Evolutionary conservation across 1,140 invertebrate species (phyloP).

Genomic region (Telenomus remus): DNA sequence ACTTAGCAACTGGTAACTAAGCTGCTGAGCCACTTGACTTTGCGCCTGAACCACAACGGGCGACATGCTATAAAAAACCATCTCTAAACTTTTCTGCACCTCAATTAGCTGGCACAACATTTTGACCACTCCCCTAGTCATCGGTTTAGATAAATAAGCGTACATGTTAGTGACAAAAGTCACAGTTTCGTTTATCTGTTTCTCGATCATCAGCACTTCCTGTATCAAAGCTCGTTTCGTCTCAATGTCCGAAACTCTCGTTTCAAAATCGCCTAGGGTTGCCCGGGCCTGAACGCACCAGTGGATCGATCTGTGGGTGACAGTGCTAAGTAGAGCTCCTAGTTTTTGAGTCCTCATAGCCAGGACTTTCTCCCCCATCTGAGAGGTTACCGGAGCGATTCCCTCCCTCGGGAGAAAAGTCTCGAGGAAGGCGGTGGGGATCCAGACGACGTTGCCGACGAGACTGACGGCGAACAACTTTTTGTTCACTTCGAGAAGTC

Average conservation of each 20-base stretch:
- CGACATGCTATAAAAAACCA: slow-evolving; percentile 75
- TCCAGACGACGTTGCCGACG: slow-evolving; percentile 86
- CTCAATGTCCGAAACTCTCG: slow-evolving; percentile 79
- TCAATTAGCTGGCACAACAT: slow-evolving; percentile 87
- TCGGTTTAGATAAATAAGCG: slow-evolving; percentile 82
- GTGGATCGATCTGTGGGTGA: slow-evolving; percentile 61
- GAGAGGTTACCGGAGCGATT: slow-evolving; percentile 40
- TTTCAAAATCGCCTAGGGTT: slow-evolving; percentile 65
- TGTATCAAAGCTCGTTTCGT: slow-evolving; percentile 78
- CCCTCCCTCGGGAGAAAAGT: slow-evolving; percentile 64
- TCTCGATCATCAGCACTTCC: slow-evolving; percentile 80
- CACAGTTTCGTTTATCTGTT: slow-evolving; percentile 79
- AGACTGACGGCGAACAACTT: slow-evolving; percentile 87
- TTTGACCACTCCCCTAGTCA: slow-evolving; percentile 85
- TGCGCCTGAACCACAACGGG: slow-evolving; percentile 68
- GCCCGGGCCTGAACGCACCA: slow-evolving; percentile 68
- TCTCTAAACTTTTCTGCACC: slow-evolving; percentile 86
- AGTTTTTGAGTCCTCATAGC: slow-evolving; percentile 61
- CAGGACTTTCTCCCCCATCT: slow-evolving; percentile 68
- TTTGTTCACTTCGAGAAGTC: slow-evolving; percentile 83
- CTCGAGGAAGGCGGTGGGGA: slow-evolving; percentile 84
- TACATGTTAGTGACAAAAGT: slow-evolving; percentile 88
- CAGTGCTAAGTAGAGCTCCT: slow-evolving; percentile 38
- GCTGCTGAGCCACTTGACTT: slow-evolving; percentile 78
- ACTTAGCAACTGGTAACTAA: slow-evolving; percentile 77